Percentiles rank a stretch among this genome's conserved stretches.
phyloP scores from a whole-genome alignment of 2,113 vertebrate genomes.

The Paedocypris sp. region DNA sequence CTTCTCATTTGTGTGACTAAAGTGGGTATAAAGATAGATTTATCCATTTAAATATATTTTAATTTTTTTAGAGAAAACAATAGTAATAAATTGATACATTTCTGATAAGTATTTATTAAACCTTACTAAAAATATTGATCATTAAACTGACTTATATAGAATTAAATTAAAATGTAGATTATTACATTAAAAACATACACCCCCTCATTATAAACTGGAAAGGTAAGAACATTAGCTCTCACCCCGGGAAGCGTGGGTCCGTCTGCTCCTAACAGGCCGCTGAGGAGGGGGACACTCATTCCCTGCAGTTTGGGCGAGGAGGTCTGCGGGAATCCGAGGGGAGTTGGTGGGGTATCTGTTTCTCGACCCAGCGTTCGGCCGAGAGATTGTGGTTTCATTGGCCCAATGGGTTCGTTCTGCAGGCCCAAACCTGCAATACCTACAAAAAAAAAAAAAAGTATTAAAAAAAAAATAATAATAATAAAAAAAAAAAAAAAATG shows the following conservation, averaged over 20 bases:
- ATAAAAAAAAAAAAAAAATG: neutral
- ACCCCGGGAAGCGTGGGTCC: conserved; percentile 63
- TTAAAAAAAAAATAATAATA: neutral
- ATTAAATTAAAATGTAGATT: neutral
- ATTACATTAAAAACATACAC: too few species aligned
- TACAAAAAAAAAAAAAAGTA: conserved; percentile 23
- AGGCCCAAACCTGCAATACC: conserved; percentile 51
- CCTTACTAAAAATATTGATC: too few species aligned
- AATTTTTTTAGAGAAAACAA: too few species aligned
- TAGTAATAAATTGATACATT: too few species aligned
- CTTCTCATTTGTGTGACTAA: too few species aligned
- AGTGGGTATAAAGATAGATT: neutral
- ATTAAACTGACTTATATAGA: too few species aligned
- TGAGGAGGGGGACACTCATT: conserved; percentile 60
- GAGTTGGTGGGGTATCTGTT: conserved; percentile 57
- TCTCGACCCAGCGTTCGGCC: conserved; percentile 56
- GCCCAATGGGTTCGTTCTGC: conserved; percentile 56
- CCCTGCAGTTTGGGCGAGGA: conserved; percentile 61
- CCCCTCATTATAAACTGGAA: too few species aligned
- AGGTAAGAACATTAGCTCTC: conserved; percentile 32
- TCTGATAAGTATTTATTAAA: too few species aligned
- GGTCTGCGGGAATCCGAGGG: conserved; percentile 54
- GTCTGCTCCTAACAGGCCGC: conserved; percentile 57
- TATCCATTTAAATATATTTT: too few species aligned
- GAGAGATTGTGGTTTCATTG: conserved; percentile 56